These are phyloP conservation scores for Caiman crocodilus DNA, from an alignment of 2,797 vertebrate genomes.

Conservation along the genomic window DNA sequence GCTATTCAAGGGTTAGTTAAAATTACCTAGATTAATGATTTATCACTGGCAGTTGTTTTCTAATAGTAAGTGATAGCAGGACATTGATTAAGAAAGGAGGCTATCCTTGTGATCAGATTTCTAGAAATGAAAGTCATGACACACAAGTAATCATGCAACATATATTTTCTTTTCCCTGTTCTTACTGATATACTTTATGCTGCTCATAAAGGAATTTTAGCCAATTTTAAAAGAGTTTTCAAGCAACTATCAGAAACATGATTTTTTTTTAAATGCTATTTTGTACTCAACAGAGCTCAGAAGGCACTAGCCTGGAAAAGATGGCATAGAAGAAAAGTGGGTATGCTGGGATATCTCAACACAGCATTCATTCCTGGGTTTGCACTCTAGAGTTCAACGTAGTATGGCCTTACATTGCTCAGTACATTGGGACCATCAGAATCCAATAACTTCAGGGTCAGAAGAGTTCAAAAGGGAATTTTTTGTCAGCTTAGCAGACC, in stretches of 20 bases:
- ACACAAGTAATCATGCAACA: neutral
- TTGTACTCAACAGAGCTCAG: neutral
- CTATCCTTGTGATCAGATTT: neutral
- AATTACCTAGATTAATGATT: neutral
- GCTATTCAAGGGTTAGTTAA: neutral
- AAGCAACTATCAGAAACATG: neutral
- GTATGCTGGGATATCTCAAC: neutral
- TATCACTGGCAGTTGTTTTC: neutral
- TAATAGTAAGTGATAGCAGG: neutral
- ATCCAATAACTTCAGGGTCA: neutral
- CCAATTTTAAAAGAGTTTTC: neutral
- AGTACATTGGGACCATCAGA: neutral
- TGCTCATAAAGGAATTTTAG: neutral
- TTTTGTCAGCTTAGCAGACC: neutral
- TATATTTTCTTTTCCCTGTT: neutral
- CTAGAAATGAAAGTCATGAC: neutral
- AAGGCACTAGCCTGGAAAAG: neutral
- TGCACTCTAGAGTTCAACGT: neutral
- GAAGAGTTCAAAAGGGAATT: neutral
- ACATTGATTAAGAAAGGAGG: neutral
- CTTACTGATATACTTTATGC: neutral
- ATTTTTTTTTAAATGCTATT: fast-evolving
- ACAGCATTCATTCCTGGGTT: neutral
- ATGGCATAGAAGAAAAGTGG: neutral
- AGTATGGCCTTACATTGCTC: neutral